Conservation (phyloP, 2,888 invertebrate genomes). For the Heteromyza rotundicornis region DNA sequence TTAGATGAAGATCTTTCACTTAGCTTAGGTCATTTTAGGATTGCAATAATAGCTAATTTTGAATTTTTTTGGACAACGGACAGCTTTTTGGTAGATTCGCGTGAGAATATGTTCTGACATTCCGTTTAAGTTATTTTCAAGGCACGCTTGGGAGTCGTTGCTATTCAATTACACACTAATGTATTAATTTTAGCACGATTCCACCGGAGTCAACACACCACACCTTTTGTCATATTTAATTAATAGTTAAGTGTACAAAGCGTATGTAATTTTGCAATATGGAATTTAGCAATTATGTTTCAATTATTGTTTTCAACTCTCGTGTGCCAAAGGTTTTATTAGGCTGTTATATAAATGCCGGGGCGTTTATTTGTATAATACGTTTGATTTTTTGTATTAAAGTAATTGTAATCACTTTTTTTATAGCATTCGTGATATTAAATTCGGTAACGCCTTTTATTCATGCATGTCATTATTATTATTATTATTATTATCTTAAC, state of each 20-base stretch:
- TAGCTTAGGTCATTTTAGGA: background rate
- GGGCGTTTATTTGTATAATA: too few species aligned
- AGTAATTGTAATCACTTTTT: too few species aligned
- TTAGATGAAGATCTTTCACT: conserved; percentile 47
- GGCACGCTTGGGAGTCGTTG: background rate
- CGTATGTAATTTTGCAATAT: background rate
- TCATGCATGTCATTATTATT: conserved; percentile 7
- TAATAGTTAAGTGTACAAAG: background rate
- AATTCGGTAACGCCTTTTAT: background rate
- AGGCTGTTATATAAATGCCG: too few species aligned
- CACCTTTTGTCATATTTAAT: background rate
- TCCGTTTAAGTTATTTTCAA: background rate
- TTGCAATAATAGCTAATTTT: too few species aligned
- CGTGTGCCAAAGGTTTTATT: too few species aligned
- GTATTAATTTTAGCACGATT: background rate
- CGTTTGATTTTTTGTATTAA: too few species aligned
- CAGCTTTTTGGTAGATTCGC: too few species aligned
- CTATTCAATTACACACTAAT: background rate
- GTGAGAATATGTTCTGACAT: background rate
- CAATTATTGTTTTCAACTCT: too few species aligned
- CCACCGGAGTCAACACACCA: background rate
- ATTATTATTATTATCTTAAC: background rate
- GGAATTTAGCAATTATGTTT: background rate
- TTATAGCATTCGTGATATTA: conserved; percentile 16
- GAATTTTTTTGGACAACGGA: too few species aligned